phyloP scores from a whole-genome alignment of 1,140 invertebrate genomes.

The Bombus difficillimus region DNA sequence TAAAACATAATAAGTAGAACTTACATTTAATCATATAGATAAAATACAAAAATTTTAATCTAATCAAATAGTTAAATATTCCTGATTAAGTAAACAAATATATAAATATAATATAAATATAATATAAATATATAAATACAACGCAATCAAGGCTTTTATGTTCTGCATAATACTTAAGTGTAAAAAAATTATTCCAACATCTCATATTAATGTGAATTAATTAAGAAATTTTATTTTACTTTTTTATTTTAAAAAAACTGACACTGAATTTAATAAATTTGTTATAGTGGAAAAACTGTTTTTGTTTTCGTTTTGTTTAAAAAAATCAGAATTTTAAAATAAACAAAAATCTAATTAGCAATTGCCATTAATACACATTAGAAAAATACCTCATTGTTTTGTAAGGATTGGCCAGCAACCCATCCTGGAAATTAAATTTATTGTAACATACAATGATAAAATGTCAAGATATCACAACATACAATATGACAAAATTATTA shows the following conservation, averaged over 20 bases:
- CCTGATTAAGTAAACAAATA: background rate
- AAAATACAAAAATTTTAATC: background rate
- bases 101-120: too few species aligned
- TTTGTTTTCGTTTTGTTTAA: conserved; percentile 9
- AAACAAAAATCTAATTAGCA: conserved; percentile 25
- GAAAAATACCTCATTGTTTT: conserved; percentile 61
- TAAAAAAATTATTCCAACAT: background rate
- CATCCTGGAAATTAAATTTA: conserved; percentile 42
- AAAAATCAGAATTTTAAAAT: conserved; percentile 14
- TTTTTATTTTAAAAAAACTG: background rate
- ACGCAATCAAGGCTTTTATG: background rate
- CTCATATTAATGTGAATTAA: background rate
- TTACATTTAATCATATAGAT: background rate
- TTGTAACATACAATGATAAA: conserved; percentile 42
- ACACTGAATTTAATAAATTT: background rate
- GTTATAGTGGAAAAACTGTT: conserved; percentile 17
- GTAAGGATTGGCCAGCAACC: conserved; percentile 61
- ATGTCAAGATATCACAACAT: conserved; percentile 41
- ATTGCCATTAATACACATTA: conserved; percentile 30
- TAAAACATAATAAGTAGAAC: background rate
- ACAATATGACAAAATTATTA: conserved; percentile 17
- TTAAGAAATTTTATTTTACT: background rate
- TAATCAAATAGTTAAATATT: background rate
- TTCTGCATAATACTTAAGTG: conserved; percentile 1
- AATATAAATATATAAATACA: too few species aligned